Percentiles rank a stretch among this genome's conserved stretches.
phyloP scores from a whole-genome alignment of 2,797 vertebrate genomes.

The Pseudopleuronectes americanus region DNA sequence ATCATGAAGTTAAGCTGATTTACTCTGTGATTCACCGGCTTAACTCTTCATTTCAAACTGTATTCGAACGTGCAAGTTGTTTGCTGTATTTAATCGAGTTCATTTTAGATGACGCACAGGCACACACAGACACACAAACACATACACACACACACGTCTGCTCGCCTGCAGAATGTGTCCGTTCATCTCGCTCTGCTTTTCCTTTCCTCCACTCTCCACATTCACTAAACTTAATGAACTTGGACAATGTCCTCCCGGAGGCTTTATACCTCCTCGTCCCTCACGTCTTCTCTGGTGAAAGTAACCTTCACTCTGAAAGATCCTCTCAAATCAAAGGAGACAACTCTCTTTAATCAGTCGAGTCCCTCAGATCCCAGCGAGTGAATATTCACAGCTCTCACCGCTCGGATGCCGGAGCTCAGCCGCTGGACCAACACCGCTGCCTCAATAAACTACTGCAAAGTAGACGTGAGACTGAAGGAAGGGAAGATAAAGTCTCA shows the following conservation, averaged over 20 bases:
- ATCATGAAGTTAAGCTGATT: too few relatives aligned
- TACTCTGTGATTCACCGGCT: too few relatives aligned
- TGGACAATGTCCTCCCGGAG: not conserved
- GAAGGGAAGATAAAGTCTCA: not conserved
- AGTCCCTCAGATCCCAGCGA: constrained; percentile 8
- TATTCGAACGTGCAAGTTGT: too few relatives aligned
- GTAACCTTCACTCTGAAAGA: constrained; percentile 27
- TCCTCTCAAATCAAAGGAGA: constrained; percentile 31
- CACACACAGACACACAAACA: too few relatives aligned
- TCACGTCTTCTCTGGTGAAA: not conserved
- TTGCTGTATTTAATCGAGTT: too few relatives aligned
- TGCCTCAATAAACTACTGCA: constrained; percentile 19
- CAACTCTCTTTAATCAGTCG: constrained; percentile 32
- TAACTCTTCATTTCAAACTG: too few relatives aligned
- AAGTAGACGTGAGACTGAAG: constrained; percentile 18
- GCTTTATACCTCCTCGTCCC: not conserved
- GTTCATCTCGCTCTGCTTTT: not conserved
- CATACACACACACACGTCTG: not conserved
- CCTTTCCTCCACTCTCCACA: not conserved
- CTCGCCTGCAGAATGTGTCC: not conserved
- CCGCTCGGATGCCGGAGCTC: constrained; percentile 8
- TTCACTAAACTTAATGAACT: not conserved
- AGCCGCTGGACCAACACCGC: not conserved
- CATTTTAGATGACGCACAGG: too few relatives aligned
- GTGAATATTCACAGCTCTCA: constrained; percentile 36